These are phyloP conservation scores for Mactromeris polynyma DNA, from an alignment of 2,888 invertebrate species.

Conservation along the genomic window DNA sequence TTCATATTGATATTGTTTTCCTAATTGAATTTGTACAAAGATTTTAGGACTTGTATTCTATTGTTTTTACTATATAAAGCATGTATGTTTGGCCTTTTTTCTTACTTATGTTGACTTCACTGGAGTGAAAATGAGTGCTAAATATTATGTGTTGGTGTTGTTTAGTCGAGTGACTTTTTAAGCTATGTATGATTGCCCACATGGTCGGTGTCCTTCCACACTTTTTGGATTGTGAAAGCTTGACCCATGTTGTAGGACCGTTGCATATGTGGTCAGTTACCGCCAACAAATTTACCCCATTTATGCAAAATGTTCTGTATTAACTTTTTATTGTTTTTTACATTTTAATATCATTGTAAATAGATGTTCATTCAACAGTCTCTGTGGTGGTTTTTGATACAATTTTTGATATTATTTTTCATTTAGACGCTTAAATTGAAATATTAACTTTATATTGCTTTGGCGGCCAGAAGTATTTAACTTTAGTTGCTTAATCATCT, in stretches of 20 bases:
- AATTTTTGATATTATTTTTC: conserved; percentile 3
- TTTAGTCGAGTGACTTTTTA: not conserved
- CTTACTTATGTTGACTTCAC: not conserved
- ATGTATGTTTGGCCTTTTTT: not conserved
- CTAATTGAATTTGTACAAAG: not conserved
- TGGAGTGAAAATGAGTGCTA: not conserved
- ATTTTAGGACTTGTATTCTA: not conserved
- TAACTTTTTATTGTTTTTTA: not conserved
- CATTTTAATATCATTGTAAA: not conserved
- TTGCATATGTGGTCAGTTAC: not conserved
- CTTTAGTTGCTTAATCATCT: not conserved
- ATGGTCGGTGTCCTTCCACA: not conserved
- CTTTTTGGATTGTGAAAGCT: not conserved
- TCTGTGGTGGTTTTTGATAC: conserved; percentile 3
- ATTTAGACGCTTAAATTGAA: not conserved
- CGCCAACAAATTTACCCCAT: not conserved
- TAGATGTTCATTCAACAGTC: not conserved
- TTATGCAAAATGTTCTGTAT: conserved; percentile 5
- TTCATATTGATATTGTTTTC: not conserved
- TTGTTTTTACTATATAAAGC: not conserved
- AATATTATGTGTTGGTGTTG: not conserved
- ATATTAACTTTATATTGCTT: not conserved
- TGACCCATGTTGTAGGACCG: not conserved
- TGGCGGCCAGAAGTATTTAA: not conserved
- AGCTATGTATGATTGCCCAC: not conserved